phyloP scores from a whole-genome alignment of 1,140 invertebrate genomes.

The Microplitis mediator region DNA sequence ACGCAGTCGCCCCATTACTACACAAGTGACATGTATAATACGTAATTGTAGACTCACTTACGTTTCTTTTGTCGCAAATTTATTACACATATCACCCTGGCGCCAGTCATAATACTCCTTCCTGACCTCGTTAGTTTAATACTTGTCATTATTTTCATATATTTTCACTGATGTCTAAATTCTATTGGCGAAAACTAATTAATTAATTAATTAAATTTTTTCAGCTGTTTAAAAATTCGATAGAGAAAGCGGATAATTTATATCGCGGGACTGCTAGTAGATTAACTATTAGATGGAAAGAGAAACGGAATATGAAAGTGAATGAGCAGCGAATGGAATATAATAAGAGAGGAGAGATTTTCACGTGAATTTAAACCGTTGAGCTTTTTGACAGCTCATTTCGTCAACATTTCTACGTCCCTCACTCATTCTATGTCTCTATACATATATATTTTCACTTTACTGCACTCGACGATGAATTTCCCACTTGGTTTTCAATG shows the following conservation, averaged over 20 bases:
- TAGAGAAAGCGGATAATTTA: too few species aligned
- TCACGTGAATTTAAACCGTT: constrained; percentile 9
- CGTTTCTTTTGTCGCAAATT: constrained; percentile 38
- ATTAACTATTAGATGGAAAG: too few species aligned
- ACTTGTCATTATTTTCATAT: too few species aligned
- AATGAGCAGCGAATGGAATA: background rate
- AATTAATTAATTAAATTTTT: too few species aligned
- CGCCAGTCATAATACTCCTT: constrained; percentile 6
- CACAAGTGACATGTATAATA: background rate
- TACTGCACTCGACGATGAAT: background rate
- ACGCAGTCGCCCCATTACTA: background rate
- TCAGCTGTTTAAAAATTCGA: too few species aligned
- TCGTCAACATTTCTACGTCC: background rate
- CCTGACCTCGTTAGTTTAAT: constrained; percentile 12
- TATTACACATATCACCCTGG: constrained; percentile 20
- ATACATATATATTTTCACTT: constrained; percentile 3
- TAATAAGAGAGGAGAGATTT: constrained; percentile 1
- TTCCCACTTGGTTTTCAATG: constrained; percentile 18
- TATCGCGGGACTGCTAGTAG: too few species aligned
- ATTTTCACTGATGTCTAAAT: too few species aligned
- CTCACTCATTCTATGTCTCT: background rate
- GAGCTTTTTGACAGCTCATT: constrained; percentile 23
- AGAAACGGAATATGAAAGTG: background rate
- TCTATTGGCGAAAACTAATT: too few species aligned
- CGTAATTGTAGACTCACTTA: constrained; percentile 44